Evolutionary conservation across 2,113 vertebrate species (phyloP).

Genomic region (Carlito syrichta): DNA sequence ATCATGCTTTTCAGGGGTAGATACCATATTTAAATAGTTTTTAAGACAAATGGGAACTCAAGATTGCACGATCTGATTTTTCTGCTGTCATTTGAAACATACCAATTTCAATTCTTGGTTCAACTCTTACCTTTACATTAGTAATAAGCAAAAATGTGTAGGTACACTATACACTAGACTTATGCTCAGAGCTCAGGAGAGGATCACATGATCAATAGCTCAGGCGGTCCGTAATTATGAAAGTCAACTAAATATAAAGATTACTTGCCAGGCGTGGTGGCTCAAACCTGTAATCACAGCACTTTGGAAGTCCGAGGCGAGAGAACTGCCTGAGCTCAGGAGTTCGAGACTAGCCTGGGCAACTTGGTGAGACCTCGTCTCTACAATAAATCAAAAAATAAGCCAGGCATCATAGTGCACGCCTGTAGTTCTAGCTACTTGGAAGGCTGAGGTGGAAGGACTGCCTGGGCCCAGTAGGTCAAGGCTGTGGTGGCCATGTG

Average conservation of each 20-base stretch:
- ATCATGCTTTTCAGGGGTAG: not conserved
- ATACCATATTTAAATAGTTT: not conserved
- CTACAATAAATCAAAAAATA: no score
- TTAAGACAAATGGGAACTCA: not conserved
- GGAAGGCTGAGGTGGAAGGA: no score
- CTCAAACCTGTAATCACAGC: no score
- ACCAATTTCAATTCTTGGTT: not conserved
- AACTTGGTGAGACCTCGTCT: no score
- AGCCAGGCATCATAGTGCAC: no score
- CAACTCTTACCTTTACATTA: not conserved
- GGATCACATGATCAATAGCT: not conserved
- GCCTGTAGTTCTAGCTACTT: no score
- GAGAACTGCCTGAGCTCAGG: no score
- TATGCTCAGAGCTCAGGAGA: not conserved
- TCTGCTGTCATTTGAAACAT: not conserved
- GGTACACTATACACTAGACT: not conserved
- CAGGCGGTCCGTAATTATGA: not conserved
- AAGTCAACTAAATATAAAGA: not conserved
- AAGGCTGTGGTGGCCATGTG: no score
- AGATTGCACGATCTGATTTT: not conserved
- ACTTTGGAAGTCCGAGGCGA: no score
- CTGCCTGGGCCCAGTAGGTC: no score
- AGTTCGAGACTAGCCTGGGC: no score
- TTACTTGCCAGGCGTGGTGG: no score
- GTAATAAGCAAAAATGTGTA: not conserved